Base-by-base conservation (phyloP, 1,140 invertebrate species). In the Diachasma alloeum region DNA sequence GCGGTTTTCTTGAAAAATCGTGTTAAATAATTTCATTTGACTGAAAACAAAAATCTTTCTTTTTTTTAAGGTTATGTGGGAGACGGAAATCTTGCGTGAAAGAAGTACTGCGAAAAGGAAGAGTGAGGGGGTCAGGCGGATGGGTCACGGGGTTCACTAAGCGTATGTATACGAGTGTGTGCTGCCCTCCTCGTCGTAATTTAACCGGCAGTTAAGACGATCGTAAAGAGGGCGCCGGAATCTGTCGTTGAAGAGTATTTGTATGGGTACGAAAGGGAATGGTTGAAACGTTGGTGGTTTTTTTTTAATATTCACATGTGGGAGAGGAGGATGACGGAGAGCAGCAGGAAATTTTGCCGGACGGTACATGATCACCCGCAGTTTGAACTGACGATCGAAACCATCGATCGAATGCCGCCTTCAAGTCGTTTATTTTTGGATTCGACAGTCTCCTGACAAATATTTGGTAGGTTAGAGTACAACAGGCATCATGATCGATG, bases 121-220 rank as follows among this genome's bases (percentile, higher is more conserved):
- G 26, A 46, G 42, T 75, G 44, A 71, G 59, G 48, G 68, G 67
- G 75, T 72, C 56, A 31, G 31, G 63, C 26, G 26, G 13, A 15
- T 15, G 42, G 69, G 75, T 76, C 69, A 67, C 17, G 46, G 53
- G 53, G 79, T 67, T 75, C 71, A 78, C 68, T 67, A 46, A 46
- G 10, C 44, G 48, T 15, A 53, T 19, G 63, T 44, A 66, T 66
- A 66, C 70, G 46, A 74, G 72, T 17, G 48, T 53, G 48, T 53
- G 48, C 9, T 53, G 48, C 48, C 48, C 48, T 53, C 59, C 56
- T 53, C 68, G 46, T 75, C 75, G 79, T 81, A 80, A 80, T 81
- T 81, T 80, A 80, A 78, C 73, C 66, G 77, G 56, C 72, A 73
- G 74, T 79, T 79, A 77, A 81, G 77, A 63, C 70, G 76, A 72